Base-by-base conservation (phyloP, 2,888 invertebrate species). In the Drosophila silvestris region DNA sequence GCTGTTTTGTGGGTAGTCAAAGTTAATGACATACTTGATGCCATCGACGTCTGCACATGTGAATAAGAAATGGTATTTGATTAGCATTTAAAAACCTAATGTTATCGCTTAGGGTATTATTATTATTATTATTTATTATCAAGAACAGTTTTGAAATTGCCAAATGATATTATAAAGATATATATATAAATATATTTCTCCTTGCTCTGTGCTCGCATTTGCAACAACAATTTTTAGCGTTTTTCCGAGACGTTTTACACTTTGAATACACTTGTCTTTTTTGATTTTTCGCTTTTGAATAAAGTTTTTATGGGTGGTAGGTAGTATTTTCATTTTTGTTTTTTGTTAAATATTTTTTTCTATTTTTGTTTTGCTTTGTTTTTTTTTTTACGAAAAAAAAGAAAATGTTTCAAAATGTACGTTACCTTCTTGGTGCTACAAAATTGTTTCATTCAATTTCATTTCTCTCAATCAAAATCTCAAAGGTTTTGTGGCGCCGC, bases 11-110 rank as follows among this genome's bases (percentile, higher is more conserved):
- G 98, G 98, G 94, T 98, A 99, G 94, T 98, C 98, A 95, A 97
- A 98, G 95, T 98, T 99, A 93, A 98, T 97, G 82, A 99, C 98
- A 94, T 97, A 98, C 94, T 98, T 98, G 91, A 99, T 98, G 93
- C 98, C 98, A 93, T 98, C 98, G 92, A 98, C 98, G 96, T 98
- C 98, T 98, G 95, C 91, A 74, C 47, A 44, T 67, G 61, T 61
- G 53, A 71, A 74, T 16, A 47, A 78, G 50, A 81, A 16, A 66
- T 16, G 32, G 5, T 22, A 44, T 22, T 35, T 30, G 57, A 60
- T 79, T 64, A 79, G 68, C 30, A 76, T 70, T 19, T 35, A 19
- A 9, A 9, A 10, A 16, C 53, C 5, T 9, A 9, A 28, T 39
- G 33, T 14, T 12, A 35, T 39, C 22, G 12, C 33, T 41, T 22